Base-by-base conservation (phyloP, 2,797 vertebrate species). In the Phataginus tetradactyla region DNA sequence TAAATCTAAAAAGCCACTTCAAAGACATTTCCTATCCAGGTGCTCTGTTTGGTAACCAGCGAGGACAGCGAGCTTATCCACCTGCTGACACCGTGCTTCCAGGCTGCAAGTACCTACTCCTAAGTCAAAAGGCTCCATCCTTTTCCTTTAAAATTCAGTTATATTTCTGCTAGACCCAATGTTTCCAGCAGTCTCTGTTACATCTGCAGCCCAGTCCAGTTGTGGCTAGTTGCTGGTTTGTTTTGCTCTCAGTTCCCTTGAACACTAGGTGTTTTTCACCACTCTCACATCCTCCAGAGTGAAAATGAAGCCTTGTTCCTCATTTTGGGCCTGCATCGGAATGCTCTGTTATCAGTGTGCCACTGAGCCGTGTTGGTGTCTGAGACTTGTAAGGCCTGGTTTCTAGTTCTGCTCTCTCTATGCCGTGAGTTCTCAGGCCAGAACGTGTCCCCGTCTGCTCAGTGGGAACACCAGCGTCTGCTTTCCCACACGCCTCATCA, bases 61-160 rank as follows among this genome's bases (percentile, higher is more conserved):
- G 80, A 86, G 72, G 53, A 81, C 13, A 84, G 55, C 51, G 34
- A 45, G 5, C 2, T 4, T 18, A 20, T 12, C 32, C 27, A 29
- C 32, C 61, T 69, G 61, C 29, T 74, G 45, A 66, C 13, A 15
- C 34, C 1, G 0, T 0, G 3, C 61, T n/a, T 69, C 85, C n/a
- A n/a, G 81, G n/a, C 23, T 78, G 69, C 72, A 77, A 37, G 42
- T 1, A 63, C 39, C 42, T 69, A 25, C 59, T 18, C 42, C 6
- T 7, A 64, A 61, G 17, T 51, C 7, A 17, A 66, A 96, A 68
- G 9, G 14, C 20, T 61, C 77, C 45, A 64, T 59, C 14, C 27
- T 84, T 39, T 87, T 95, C 32, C 42, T 84, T 68, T n/a, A 86
- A 85, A 39, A 49, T 57, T 15, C 59, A 90, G 51, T 9, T 86